phyloP scores from a whole-genome alignment of 2,888 invertebrate species.

The Aleiodes testaceus region DNA sequence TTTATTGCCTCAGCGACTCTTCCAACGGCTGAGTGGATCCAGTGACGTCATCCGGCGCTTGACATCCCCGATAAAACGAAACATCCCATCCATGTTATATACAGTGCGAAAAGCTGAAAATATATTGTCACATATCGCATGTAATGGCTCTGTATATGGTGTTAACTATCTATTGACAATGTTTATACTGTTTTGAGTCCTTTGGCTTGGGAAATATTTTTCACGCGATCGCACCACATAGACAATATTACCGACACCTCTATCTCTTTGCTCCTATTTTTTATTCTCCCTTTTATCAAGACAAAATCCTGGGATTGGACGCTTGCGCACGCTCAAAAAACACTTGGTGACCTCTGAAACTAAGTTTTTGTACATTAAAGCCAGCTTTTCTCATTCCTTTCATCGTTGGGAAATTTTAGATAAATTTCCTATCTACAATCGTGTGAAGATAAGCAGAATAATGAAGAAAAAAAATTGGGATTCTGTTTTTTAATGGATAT shows the following conservation, averaged over 20 bases:
- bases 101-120: not conserved
- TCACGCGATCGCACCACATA: slow-evolving; percentile 9
- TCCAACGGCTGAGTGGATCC: slow-evolving; percentile 64
- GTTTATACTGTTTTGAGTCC: not conserved
- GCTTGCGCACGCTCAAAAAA: slow-evolving; percentile 1
- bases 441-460: not conserved
- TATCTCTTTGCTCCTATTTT: not conserved
- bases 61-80: slow-evolving; percentile 61
- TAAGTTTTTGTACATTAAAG: slow-evolving; percentile 7
- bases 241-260: slow-evolving; percentile 2
- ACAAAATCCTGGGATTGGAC: slow-evolving; percentile 11
- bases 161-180: not conserved
- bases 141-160: not conserved
- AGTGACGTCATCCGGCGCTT: slow-evolving; percentile 65
- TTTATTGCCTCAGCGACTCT: slow-evolving; percentile 63
- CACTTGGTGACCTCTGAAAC: not conserved
- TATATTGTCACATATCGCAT: slow-evolving; percentile 2
- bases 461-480: not conserved
- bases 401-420: not conserved
- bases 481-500: not conserved
- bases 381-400: not conserved
- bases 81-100: slow-evolving; percentile 30
- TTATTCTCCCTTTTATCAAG: not conserved
- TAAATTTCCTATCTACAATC: slow-evolving; percentile 1
- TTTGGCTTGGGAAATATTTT: slow-evolving; percentile 26